phyloP scores from a whole-genome alignment of 2,797 vertebrate genomes.

The Cryptoprocta ferox region DNA sequence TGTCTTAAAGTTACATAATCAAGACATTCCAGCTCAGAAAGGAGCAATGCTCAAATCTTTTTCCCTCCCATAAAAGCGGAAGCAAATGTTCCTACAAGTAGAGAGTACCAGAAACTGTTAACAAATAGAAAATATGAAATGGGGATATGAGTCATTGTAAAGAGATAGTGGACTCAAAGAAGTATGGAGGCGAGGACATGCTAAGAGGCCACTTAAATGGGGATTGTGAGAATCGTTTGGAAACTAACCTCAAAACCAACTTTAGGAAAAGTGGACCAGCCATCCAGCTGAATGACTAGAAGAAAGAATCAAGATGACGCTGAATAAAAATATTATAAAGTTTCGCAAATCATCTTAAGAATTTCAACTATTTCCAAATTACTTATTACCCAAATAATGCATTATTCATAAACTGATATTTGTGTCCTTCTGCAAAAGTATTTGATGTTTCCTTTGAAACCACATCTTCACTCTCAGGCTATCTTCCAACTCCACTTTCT shows the following conservation, averaged over 20 bases:
- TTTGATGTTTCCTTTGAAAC: background rate
- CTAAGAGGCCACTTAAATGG: background rate
- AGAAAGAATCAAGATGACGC: background rate
- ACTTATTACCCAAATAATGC: background rate
- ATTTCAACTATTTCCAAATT: conserved; percentile 13
- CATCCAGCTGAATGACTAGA: background rate
- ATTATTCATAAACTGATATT: conserved; percentile 39
- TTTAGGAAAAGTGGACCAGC: background rate
- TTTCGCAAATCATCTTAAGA: background rate
- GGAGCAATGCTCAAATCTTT: background rate
- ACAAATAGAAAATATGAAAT: background rate
- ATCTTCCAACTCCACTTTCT: background rate
- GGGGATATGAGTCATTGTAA: background rate
- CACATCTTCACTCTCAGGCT: background rate
- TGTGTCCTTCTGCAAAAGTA: background rate
- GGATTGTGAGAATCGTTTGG: background rate
- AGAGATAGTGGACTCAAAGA: background rate
- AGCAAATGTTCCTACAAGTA: background rate
- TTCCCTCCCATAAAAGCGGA: background rate
- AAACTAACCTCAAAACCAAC: background rate
- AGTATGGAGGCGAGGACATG: fast-evolving
- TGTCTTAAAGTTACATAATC: background rate
- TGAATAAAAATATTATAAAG: background rate
- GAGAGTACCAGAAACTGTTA: background rate
- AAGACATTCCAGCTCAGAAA: background rate